phyloP scores from a whole-genome alignment of 2,113 vertebrate species.

The Phrynosoma blainvillii region DNA sequence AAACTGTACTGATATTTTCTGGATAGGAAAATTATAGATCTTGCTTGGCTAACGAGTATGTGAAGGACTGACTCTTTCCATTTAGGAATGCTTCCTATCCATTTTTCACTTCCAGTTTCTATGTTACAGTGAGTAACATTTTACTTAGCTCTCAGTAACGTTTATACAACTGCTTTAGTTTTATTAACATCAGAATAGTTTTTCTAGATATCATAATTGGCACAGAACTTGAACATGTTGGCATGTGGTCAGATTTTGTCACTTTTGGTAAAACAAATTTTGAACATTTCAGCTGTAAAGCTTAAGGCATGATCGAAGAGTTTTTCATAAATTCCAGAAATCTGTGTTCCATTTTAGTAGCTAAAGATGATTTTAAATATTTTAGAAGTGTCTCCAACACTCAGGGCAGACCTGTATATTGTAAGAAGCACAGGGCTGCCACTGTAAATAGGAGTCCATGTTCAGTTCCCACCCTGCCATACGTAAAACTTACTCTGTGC shows the following conservation, averaged over 20 bases:
- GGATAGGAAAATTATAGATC: conserved; percentile 40
- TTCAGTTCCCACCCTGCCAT: not conserved
- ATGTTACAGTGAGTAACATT: conserved; percentile 22
- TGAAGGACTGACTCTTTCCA: conserved; percentile 29
- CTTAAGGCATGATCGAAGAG: conserved; percentile 30
- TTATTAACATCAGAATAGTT: conserved; percentile 13
- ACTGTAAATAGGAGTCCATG: not conserved
- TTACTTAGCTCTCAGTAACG: conserved; percentile 6
- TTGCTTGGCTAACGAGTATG: conserved; percentile 36
- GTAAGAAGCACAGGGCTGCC: not conserved
- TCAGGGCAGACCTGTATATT: not conserved
- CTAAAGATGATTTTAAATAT: conserved; percentile 28
- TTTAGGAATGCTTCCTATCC: conserved; percentile 28
- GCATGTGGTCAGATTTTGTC: conserved; percentile 24
- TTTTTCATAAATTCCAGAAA: conserved; percentile 23
- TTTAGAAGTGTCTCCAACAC: not conserved
- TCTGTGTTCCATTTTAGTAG: conserved; percentile 23
- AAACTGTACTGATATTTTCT: conserved; percentile 36
- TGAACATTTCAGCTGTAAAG: conserved; percentile 41
- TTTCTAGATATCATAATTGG: not conserved
- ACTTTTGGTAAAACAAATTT: conserved; percentile 34
- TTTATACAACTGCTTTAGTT: conserved; percentile 31
- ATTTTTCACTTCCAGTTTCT: conserved; percentile 41
- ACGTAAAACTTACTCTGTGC: not conserved
- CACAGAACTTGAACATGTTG: conserved; percentile 15